Evolutionary conservation across 1,140 invertebrate genomes (phyloP).

Genomic region (Lycorma delicatula): DNA sequence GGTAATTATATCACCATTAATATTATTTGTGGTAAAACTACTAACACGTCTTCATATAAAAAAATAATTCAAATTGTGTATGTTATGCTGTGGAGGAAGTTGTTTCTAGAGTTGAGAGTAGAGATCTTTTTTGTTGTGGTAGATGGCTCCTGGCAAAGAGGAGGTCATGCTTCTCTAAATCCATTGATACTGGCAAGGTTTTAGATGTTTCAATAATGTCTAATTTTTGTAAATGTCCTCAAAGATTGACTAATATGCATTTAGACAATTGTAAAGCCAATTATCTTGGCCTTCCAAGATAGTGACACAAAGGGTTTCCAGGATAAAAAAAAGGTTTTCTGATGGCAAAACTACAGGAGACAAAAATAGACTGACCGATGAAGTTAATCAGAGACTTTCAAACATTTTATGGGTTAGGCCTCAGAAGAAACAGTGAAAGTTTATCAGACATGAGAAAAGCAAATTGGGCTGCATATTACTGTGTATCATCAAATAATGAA

Average conservation of each 20-base stretch:
- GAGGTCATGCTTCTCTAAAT: not conserved
- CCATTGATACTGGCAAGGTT: slow-evolving; percentile 6
- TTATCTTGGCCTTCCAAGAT: slow-evolving; percentile 12
- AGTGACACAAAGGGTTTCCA: slow-evolving; percentile 19
- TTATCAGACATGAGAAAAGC: slow-evolving; percentile 22
- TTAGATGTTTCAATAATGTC: not conserved
- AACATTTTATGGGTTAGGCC: too few species aligned
- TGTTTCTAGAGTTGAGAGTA: too few species aligned
- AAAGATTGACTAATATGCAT: slow-evolving; percentile 1
- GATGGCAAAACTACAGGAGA: not conserved
- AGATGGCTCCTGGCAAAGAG: too few species aligned
- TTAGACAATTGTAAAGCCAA: slow-evolving; percentile 14
- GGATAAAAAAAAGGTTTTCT: not conserved
- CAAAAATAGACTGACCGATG: not conserved
- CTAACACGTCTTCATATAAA: too few species aligned
- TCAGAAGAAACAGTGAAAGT: slow-evolving; percentile 23
- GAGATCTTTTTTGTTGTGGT: too few species aligned
- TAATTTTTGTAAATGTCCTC: slow-evolving; percentile 6
- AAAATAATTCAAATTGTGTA: too few species aligned
- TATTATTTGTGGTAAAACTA: too few species aligned
- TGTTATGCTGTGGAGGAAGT: too few species aligned
- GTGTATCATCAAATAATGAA: slow-evolving; percentile 26
- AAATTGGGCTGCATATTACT: slow-evolving; percentile 27
- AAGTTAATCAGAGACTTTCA: not conserved
- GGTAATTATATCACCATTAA: too few species aligned